Conservation (phyloP, 2,888 invertebrate species). For the Melanophora roralis region DNA sequence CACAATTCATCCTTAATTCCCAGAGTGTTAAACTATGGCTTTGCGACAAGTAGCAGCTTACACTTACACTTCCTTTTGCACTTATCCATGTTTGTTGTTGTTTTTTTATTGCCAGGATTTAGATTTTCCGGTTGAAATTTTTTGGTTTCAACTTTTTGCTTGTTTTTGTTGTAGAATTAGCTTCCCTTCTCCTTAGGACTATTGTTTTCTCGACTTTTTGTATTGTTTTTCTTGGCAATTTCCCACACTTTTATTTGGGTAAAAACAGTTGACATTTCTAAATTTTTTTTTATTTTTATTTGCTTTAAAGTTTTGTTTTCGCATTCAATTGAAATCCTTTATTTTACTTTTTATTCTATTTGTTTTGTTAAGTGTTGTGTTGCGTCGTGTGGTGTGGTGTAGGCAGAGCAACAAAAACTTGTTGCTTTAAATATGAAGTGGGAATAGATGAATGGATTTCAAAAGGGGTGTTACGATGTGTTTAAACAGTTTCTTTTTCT, state of each 20-base stretch:
- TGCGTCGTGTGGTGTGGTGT: not conserved
- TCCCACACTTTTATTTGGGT: constrained; percentile 27
- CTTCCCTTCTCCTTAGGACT: not conserved
- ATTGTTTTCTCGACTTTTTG: constrained; percentile 9
- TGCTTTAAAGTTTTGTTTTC: constrained; percentile 15
- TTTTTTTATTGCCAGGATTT: constrained; percentile 48
- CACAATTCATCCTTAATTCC: constrained; percentile 49
- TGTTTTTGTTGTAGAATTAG: constrained; percentile 33
- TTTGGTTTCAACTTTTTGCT: constrained; percentile 55
- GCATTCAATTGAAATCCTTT: constrained; percentile 45
- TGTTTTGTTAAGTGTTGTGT: constrained; percentile 5
- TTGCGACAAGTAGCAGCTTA: constrained; percentile 56
- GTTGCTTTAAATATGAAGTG: constrained; percentile 40
- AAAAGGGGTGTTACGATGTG: not conserved
- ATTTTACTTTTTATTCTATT: constrained; percentile 9
- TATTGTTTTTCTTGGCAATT: constrained; percentile 55
- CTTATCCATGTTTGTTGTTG: constrained; percentile 23
- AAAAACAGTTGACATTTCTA: constrained; percentile 39
- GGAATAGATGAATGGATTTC: not conserved
- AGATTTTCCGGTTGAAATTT: constrained; percentile 60
- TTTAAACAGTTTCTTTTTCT: not conserved
- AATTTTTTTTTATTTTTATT: not conserved
- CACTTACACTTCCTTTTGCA: constrained; percentile 13
- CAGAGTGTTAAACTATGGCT: constrained; percentile 61
- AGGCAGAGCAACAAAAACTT: constrained; percentile 24